Conservation (phyloP, 2,888 invertebrate genomes). For the Acleris holmiana region DNA sequence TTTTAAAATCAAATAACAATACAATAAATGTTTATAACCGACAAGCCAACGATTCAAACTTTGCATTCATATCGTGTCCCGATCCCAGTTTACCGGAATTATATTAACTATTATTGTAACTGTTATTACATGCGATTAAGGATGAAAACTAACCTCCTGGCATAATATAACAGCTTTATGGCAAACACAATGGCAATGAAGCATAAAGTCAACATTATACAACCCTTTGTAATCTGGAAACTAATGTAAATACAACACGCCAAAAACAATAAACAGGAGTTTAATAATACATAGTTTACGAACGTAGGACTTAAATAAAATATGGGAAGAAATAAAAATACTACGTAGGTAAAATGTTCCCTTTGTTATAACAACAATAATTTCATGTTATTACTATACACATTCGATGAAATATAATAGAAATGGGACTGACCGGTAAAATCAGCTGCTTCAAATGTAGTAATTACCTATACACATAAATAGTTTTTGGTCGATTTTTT, state of each 20-base stretch:
- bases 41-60: conserved; percentile 51
- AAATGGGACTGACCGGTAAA: too few species aligned
- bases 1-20: conserved; percentile 64
- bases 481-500: too few species aligned
- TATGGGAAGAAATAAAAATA: too few species aligned
- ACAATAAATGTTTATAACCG: conserved; percentile 60
- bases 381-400: too few species aligned
- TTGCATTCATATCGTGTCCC: conserved; percentile 68
- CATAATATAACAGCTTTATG: conserved; percentile 55
- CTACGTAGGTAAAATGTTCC: too few species aligned
- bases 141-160: conserved; percentile 71
- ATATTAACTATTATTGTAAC: conserved; percentile 77
- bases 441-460: too few species aligned
- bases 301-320: too few species aligned
- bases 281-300: background rate
- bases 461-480: too few species aligned
- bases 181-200: conserved; percentile 59
- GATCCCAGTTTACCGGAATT: conserved; percentile 67
- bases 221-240: conserved; percentile 23
- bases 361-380: too few species aligned
- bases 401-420: too few species aligned
- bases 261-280: conserved; percentile 5
- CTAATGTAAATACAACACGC: conserved; percentile 6
- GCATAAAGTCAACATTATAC: conserved; percentile 61
- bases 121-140: conserved; percentile 60